phyloP scores from a whole-genome alignment of 1,140 invertebrate species.

The Lordiphosa mommai region DNA sequence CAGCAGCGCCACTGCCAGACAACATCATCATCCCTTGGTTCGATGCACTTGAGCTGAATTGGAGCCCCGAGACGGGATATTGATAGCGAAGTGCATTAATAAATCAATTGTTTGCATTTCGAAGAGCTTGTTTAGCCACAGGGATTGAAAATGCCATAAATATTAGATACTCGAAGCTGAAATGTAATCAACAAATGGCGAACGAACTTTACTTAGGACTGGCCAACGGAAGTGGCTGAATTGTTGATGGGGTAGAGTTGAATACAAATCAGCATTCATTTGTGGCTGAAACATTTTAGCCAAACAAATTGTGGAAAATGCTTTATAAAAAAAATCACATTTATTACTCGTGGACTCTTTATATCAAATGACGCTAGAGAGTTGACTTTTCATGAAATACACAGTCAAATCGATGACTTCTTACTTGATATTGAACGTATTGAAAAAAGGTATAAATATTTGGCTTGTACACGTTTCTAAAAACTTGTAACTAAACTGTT shows the following conservation, averaged over 20 bases:
- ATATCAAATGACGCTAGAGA: too few species aligned
- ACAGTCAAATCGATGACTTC: too few species aligned
- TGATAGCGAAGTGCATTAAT: conserved; percentile 46
- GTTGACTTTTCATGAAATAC: too few species aligned
- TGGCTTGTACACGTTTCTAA: too few species aligned
- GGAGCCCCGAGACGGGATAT: conserved; percentile 6
- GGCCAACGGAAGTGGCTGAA: conserved; percentile 14
- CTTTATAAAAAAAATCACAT: too few species aligned
- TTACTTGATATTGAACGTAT: too few species aligned
- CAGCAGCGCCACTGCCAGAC: background rate
- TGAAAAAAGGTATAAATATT: too few species aligned
- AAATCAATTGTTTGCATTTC: conserved; percentile 47
- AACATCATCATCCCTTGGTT: conserved; percentile 50
- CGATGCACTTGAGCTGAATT: conserved; percentile 25
- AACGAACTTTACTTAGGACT: conserved; percentile 17
- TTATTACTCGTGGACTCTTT: too few species aligned
- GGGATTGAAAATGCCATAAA: conserved; percentile 26
- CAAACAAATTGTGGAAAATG: too few species aligned
- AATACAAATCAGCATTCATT: background rate
- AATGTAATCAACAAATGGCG: conserved; percentile 27
- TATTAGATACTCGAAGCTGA: conserved; percentile 18
- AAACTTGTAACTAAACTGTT: too few species aligned
- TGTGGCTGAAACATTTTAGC: too few species aligned
- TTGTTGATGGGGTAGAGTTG: background rate
- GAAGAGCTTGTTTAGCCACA: conserved; percentile 19